Conservation (phyloP, 2,888 invertebrate genomes). For the Orthosia gracilis region DNA sequence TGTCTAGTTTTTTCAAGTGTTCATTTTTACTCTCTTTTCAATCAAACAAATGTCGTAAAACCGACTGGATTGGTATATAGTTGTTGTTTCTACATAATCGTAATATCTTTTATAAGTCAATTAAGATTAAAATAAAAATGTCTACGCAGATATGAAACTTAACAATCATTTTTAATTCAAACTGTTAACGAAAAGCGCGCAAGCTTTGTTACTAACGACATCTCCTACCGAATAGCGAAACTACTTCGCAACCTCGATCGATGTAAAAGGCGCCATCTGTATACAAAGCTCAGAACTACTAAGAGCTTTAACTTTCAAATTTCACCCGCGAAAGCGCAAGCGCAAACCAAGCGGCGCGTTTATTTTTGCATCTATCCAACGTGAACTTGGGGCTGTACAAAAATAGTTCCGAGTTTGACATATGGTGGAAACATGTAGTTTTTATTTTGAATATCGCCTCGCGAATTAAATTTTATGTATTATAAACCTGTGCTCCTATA, state of each 20-base stretch:
- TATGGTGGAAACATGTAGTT: conserved; percentile 89
- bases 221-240: conserved; percentile 66
- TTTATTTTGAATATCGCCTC: conserved; percentile 86
- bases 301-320: conserved; percentile 28
- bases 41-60: neutral
- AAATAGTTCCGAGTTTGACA: conserved; percentile 90
- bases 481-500: conserved; percentile 74
- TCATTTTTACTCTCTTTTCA: neutral
- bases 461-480: conserved; percentile 82
- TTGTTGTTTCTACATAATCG: neutral
- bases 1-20: neutral
- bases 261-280: conserved; percentile 75
- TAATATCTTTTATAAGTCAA: too few relatives aligned
- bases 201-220: conserved; percentile 59
- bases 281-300: conserved; percentile 10
- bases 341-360: conserved; percentile 68
- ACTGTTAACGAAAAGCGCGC: neutral
- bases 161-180: neutral
- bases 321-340: conserved; percentile 61
- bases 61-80: neutral
- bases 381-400: conserved; percentile 88
- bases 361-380: conserved; percentile 80
- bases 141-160: neutral
- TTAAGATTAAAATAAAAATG: neutral
- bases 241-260: conserved; percentile 8